These are phyloP conservation scores for Sisyra nigra DNA, from an alignment of 2,888 invertebrate genomes.

Conservation along the genomic window DNA sequence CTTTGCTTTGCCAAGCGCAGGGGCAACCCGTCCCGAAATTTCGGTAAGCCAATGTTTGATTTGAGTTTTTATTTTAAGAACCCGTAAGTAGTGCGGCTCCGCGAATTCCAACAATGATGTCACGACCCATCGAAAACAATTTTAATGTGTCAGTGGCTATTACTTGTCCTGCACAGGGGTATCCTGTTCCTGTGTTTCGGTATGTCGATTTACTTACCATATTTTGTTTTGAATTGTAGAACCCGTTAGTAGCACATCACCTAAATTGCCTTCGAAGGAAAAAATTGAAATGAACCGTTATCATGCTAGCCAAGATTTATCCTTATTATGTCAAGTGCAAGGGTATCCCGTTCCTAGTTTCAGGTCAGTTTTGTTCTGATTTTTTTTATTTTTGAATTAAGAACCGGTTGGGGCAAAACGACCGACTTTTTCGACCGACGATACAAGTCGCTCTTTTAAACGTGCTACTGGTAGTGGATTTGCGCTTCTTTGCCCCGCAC, in stretches of 20 bases:
- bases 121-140: constrained; percentile 20
- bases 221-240: constrained; percentile 21
- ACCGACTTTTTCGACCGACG: constrained; percentile 21
- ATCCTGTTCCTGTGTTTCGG: constrained; percentile 38
- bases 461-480: constrained; percentile 24
- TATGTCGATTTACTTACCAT: constrained; percentile 18
- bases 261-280: constrained; percentile 60
- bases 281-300: constrained; percentile 33
- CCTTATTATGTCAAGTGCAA: constrained; percentile 36
- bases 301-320: constrained; percentile 30
- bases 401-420: constrained; percentile 23
- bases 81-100: constrained; percentile 55
- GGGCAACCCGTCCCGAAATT: constrained; percentile 52
- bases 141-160: constrained; percentile 24
- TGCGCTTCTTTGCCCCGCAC: constrained; percentile 51
- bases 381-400: constrained; percentile 11
- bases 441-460: constrained; percentile 21
- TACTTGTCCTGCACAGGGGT: constrained; percentile 38
- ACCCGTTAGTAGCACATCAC: constrained; percentile 42
- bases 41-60: constrained; percentile 34
- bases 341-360: constrained; percentile 38
- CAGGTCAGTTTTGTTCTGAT: constrained; percentile 24
- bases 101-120: constrained; percentile 37
- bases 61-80: constrained; percentile 27
- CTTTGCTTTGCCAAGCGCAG: constrained; percentile 51